Evolutionary conservation across 2,797 vertebrate genomes (phyloP).

Genomic region (Macrochelys suwanniensis): DNA sequence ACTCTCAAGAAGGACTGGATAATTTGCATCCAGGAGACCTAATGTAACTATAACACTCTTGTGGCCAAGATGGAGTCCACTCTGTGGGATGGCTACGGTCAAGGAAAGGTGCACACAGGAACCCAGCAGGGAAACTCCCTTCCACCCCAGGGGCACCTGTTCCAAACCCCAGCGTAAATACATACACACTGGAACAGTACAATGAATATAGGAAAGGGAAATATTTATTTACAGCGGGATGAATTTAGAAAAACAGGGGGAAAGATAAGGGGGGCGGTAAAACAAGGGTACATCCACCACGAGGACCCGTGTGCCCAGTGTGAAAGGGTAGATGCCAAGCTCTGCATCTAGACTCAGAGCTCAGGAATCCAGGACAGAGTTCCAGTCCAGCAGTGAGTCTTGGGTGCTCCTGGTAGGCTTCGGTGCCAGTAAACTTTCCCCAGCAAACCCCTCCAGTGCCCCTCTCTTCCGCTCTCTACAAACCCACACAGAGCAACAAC

Average conservation of each 20-base stretch:
- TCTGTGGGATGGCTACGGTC: background rate
- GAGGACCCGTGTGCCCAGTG: no score
- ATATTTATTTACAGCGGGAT: background rate
- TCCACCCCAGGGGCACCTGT: background rate
- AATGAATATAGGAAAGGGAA: background rate
- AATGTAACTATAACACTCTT: background rate
- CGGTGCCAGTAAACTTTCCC: no score
- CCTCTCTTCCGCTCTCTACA: background rate
- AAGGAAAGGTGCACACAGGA: background rate
- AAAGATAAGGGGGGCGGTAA: no score
- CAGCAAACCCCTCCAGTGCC: no score
- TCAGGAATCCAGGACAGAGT: background rate
- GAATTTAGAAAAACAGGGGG: background rate
- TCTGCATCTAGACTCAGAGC: background rate
- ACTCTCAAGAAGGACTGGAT: background rate
- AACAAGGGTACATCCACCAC: no score
- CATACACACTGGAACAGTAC: background rate
- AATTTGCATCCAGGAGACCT: constrained; percentile 18
- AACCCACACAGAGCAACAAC: background rate
- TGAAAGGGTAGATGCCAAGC: no score
- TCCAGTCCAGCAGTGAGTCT: no score
- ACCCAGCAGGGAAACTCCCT: background rate
- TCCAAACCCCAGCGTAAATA: background rate
- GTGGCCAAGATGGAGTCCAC: background rate
- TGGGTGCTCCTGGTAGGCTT: no score